Percentiles rank a stretch among this genome's conserved stretches.
These are phyloP conservation scores for Columba janthina DNA, from an alignment of 2,113 vertebrate genomes.

Conservation along the genomic window DNA sequence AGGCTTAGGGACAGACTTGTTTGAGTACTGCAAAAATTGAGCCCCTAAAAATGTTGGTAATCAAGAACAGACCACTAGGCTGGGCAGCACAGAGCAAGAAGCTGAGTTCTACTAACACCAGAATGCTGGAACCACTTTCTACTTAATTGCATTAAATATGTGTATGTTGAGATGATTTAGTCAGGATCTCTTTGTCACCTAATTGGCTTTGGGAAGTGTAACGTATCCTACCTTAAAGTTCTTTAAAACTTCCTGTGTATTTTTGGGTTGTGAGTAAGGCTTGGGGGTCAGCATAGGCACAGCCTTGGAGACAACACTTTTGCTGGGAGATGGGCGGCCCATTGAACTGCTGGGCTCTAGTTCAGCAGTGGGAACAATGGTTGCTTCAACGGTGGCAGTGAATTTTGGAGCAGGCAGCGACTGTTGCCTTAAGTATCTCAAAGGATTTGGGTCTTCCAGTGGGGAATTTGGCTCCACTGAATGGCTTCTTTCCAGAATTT, in stretches of 20 bases:
- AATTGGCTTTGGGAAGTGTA: neutral
- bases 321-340: constrained; percentile 76
- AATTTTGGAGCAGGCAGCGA: constrained; percentile 91
- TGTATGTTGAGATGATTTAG: neutral
- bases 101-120: neutral
- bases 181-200: neutral
- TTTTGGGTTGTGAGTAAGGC: constrained; percentile 86
- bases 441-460: constrained; percentile 78
- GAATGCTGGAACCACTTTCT: neutral
- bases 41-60: neutral
- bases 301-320: constrained; percentile 79
- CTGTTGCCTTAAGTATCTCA: constrained; percentile 91
- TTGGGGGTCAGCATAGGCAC: constrained; percentile 89
- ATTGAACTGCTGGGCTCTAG: constrained; percentile 61
- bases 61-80: neutral
- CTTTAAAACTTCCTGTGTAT: constrained; percentile 76
- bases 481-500: constrained; percentile 92
- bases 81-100: neutral
- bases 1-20: neutral
- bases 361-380: constrained; percentile 75
- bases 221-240: constrained; percentile 83
- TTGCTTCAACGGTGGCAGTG: constrained; percentile 91
- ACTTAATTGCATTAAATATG: neutral
- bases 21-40: neutral
- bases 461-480: constrained; percentile 87